A percentile compares a stretch with the other conserved stretches of the same genome.
Conservation (phyloP, 2,797 vertebrate species). For the Calcarius lapponicus region DNA sequence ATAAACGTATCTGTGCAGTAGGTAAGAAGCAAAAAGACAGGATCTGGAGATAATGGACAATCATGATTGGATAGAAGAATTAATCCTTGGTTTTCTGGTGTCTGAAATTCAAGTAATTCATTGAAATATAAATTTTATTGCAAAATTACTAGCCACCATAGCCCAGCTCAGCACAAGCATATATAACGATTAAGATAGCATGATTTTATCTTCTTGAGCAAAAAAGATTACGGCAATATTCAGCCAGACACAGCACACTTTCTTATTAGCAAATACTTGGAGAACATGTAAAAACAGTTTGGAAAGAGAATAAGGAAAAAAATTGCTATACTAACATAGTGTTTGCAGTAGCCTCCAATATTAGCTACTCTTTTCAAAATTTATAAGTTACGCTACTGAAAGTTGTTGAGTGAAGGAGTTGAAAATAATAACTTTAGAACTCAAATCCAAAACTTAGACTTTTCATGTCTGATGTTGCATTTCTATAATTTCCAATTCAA, state of each 20-base stretch:
- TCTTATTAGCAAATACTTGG: not conserved
- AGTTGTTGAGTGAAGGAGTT: not conserved
- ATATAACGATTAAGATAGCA: not conserved
- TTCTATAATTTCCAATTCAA: constrained; percentile 38
- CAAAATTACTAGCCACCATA: not conserved
- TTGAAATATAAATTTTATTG: not conserved
- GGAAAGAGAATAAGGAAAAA: not conserved
- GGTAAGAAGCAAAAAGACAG: not conserved
- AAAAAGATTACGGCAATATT: not conserved
- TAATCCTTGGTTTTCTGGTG: not conserved
- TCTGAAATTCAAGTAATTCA: not conserved
- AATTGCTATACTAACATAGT: not conserved
- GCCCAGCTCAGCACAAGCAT: not conserved
- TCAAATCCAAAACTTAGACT: not conserved
- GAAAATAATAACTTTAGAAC: not conserved
- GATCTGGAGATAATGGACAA: not conserved
- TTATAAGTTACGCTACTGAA: not conserved
- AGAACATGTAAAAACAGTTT: not conserved
- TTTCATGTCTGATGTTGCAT: not conserved
- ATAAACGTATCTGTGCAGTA: not conserved
- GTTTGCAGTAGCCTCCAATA: not conserved
- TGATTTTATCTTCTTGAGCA: not conserved
- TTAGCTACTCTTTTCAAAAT: not conserved
- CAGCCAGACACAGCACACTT: not conserved
- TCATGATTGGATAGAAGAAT: not conserved